Conservation (phyloP, 2,797 vertebrate species). For the Hybognathus amarus region DNA sequence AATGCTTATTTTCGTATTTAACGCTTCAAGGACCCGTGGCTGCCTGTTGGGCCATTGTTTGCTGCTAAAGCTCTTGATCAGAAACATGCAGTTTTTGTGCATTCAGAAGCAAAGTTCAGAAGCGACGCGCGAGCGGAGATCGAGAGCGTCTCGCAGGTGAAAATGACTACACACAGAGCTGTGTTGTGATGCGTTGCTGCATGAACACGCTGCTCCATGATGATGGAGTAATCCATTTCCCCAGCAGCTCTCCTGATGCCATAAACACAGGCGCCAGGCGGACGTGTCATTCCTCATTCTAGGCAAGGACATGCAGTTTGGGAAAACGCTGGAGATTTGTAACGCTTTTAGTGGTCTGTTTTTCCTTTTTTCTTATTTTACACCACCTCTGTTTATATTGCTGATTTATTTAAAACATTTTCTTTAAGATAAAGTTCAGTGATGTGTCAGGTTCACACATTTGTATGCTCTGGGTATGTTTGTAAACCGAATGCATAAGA, state of each 20-base stretch:
- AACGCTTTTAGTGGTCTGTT: slow-evolving; percentile 77
- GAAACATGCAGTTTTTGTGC: slow-evolving; percentile 60
- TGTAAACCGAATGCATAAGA: slow-evolving; percentile 71
- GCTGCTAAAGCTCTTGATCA: slow-evolving; percentile 20
- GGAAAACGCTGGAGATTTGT: slow-evolving; percentile 78
- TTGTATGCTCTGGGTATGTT: slow-evolving; percentile 74
- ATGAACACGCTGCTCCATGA: slow-evolving; percentile 67
- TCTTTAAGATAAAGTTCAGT: slow-evolving; percentile 76
- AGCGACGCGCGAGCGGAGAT: slow-evolving; percentile 42
- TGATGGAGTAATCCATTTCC: slow-evolving; percentile 86
- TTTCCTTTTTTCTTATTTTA: slow-evolving; percentile 49
- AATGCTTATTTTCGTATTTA: slow-evolving; percentile 15
- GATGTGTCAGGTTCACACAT: slow-evolving; percentile 76
- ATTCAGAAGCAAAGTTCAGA: slow-evolving; percentile 42
- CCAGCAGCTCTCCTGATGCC: slow-evolving; percentile 75
- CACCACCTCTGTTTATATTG: slow-evolving; percentile 77
- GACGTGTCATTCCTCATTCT: slow-evolving; percentile 74
- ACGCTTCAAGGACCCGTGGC: not conserved
- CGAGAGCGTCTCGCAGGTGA: slow-evolving; percentile 75
- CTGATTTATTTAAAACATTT: slow-evolving; percentile 80
- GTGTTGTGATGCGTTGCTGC: slow-evolving; percentile 74
- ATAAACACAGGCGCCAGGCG: slow-evolving; percentile 83
- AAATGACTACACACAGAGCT: slow-evolving; percentile 79
- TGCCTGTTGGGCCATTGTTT: slow-evolving; percentile 27
- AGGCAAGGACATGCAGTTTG: slow-evolving; percentile 59